These are phyloP conservation scores for Manis pentadactyla DNA, from an alignment of 2,797 vertebrate genomes.

Conservation along the genomic window DNA sequence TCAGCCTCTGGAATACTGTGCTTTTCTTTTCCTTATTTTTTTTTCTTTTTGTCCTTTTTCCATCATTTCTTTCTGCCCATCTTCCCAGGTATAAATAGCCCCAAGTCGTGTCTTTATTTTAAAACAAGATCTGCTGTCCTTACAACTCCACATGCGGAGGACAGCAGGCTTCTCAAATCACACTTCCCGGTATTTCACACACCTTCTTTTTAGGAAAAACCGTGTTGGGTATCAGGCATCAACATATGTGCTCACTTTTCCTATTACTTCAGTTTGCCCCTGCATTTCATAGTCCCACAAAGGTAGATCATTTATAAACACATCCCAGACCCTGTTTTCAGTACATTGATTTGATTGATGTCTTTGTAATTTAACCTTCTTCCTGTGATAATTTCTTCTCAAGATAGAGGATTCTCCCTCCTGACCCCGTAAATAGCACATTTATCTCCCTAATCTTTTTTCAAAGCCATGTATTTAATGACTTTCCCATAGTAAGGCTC, in stretches of 20 bases:
- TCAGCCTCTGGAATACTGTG: neutral
- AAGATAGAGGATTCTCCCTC: no score
- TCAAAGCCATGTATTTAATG: rapidly evolving
- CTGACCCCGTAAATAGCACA: rapidly evolving
- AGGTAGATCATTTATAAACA: no score
- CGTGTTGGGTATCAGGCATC: rapidly evolving
- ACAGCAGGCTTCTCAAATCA: neutral
- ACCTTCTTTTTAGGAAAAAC: neutral
- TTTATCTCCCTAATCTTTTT: neutral
- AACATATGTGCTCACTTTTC: rapidly evolving
- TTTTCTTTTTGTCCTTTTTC: no score
- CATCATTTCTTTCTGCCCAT: neutral
- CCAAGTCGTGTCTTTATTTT: neutral
- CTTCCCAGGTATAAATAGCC: rapidly evolving
- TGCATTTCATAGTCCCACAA: neutral
- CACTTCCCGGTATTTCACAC: neutral
- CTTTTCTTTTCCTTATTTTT: neutral
- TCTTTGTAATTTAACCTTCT: neutral
- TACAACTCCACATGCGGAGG: no score
- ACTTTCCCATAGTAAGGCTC: rapidly evolving
- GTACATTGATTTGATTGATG: rapidly evolving
- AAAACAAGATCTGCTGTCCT: no score
- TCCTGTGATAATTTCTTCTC: neutral
- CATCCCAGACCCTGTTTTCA: no score
- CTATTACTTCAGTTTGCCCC: neutral